A percentile compares a stretch with the other conserved stretches of the same genome.
These are phyloP conservation scores for Dynastes hyllus DNA, from an alignment of 2,888 invertebrate species.

Conservation along the genomic window DNA sequence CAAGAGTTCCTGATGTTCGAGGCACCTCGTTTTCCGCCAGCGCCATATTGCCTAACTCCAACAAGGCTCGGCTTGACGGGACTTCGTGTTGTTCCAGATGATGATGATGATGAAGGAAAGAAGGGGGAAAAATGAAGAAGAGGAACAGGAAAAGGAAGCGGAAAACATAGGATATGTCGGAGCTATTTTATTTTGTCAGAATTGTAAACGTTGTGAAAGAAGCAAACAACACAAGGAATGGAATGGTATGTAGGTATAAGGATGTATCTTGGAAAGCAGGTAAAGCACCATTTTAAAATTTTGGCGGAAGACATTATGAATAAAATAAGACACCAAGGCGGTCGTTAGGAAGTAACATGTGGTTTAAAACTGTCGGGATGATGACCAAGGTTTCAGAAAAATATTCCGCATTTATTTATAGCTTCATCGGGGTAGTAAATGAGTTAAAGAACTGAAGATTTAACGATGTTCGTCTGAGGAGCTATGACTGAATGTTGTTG, in stretches of 20 bases:
- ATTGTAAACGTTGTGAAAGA: conserved; percentile 46
- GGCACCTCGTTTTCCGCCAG: conserved; percentile 13
- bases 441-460: too few species aligned
- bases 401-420: too few species aligned
- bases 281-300: too few species aligned
- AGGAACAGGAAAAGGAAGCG: background rate
- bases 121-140: background rate
- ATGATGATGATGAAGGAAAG: background rate
- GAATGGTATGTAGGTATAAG: background rate
- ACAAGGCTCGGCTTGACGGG: background rate
- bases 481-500: too few species aligned
- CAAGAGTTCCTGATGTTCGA: background rate
- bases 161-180: background rate
- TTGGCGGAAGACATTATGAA: too few species aligned
- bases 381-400: too few species aligned
- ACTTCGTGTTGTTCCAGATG: background rate
- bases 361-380: too few species aligned
- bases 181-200: conserved; percentile 42
- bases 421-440: too few species aligned
- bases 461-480: too few species aligned
- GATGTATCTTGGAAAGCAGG: too few species aligned
- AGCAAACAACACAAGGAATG: background rate
- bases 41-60: conserved; percentile 30
- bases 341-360: too few species aligned
- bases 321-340: too few species aligned